Base-by-base conservation (phyloP, 2,888 invertebrate species). In the Mesodorylaimus sp. region DNA sequence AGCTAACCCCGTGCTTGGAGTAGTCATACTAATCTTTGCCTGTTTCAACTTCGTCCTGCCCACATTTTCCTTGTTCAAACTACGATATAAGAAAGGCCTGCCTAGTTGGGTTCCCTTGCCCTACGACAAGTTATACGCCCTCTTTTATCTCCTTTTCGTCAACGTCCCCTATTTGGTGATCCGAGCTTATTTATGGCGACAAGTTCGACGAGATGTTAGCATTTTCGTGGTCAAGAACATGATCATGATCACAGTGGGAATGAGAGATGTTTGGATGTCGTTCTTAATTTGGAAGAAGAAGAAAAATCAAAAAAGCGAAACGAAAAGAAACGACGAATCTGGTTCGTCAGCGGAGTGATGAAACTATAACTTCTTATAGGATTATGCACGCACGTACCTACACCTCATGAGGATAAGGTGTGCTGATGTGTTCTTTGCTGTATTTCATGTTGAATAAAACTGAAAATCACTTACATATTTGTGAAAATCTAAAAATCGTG, bases 401-500 rank as follows among this genome's bases (percentile, higher is more conserved):
- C n/a, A n/a, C n/a, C n/a, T n/a, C n/a, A n/a, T n/a, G n/a, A n/a
- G n/a, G n/a, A n/a, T n/a, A n/a, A n/a, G n/a, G n/a, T n/a, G n/a
- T n/a, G n/a, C n/a, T n/a, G n/a, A n/a, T n/a, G n/a, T n/a, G n/a
- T n/a, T n/a, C n/a, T n/a, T n/a, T n/a, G n/a, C n/a, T n/a, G n/a
- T n/a, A n/a, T n/a, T n/a, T n/a, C n/a, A n/a, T n/a, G n/a, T n/a
- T n/a, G n/a, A n/a, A n/a, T n/a, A n/a, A n/a, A 39, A 7, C 13
- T 39, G 16, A 13, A 21, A 21, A 21, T 47, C 19, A 57, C 70
- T 65, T 58, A 70, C 71, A 70, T 88, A 91, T 59, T 80, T 71
- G 65, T 85, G 81, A 59, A 93, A 81, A 62, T 87, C 79, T 52
- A 93, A 72, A 71, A 93, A 93, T 53, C 80, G 75, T 1, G 84